phyloP scores from a whole-genome alignment of 2,797 vertebrate genomes.

The Limnodromus scolopaceus region DNA sequence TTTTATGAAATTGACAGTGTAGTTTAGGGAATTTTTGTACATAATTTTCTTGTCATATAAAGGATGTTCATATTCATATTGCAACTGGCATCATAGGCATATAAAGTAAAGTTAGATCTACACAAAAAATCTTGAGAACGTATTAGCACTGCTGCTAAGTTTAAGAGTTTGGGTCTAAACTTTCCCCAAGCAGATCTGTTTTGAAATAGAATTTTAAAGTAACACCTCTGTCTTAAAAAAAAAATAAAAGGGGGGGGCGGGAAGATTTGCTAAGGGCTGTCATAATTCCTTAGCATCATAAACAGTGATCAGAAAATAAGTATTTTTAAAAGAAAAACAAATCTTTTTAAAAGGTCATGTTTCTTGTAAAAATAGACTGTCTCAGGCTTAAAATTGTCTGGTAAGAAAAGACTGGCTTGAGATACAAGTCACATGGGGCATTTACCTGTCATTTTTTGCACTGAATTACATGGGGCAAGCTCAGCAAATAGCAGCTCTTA shows the following conservation, averaged over 20 bases:
- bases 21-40: slow-evolving; percentile 63
- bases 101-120: slow-evolving; percentile 71
- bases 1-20: slow-evolving; percentile 65
- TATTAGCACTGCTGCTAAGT: slow-evolving; percentile 24
- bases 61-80: slow-evolving; percentile 53
- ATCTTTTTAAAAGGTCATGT: slow-evolving; percentile 66
- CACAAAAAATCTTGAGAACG: slow-evolving; percentile 54
- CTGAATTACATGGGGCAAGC: slow-evolving; percentile 67
- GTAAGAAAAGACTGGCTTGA: slow-evolving; percentile 59
- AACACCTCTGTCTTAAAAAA: slow-evolving; percentile 61
- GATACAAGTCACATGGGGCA: slow-evolving; percentile 29
- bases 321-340: slow-evolving; percentile 70
- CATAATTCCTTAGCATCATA: slow-evolving; percentile 71
- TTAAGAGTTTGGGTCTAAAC: not conserved
- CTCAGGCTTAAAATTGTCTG: slow-evolving; percentile 70
- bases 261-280: slow-evolving; percentile 33
- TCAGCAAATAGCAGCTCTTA: slow-evolving; percentile 54
- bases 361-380: slow-evolving; percentile 69
- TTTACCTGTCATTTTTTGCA: slow-evolving; percentile 67
- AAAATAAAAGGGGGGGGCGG: not conserved
- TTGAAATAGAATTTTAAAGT: not conserved
- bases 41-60: slow-evolving; percentile 69
- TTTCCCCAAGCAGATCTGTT: not conserved
- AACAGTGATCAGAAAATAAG: slow-evolving; percentile 70
- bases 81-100: slow-evolving; percentile 66